phyloP scores from a whole-genome alignment of 2,888 invertebrate genomes.

The Saturnia pavonia region DNA sequence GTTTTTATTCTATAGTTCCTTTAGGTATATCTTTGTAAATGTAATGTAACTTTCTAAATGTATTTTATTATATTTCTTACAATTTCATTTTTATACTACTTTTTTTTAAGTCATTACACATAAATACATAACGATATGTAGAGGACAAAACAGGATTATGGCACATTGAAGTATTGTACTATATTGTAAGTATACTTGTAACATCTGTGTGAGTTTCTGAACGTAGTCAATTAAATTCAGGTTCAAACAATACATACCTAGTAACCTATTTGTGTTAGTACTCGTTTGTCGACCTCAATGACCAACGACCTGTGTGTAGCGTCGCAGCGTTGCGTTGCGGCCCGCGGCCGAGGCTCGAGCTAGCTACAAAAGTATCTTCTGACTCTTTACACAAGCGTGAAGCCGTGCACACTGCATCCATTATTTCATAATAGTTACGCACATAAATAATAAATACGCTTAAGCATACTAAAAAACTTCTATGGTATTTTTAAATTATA shows the following conservation, averaged over 20 bases:
- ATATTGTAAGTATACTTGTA: background rate
- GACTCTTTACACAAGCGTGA: background rate
- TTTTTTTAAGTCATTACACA: too few species aligned
- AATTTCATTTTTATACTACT: too few species aligned
- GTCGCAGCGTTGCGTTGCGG: background rate
- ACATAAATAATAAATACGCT: background rate
- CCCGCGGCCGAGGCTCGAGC: conserved; percentile 33
- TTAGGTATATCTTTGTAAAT: too few species aligned
- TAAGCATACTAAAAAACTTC: too few species aligned
- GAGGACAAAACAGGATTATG: background rate
- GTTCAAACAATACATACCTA: conserved; percentile 42
- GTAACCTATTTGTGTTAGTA: conserved; percentile 52
- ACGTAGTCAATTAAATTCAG: conserved; percentile 36
- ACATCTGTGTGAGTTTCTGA: background rate
- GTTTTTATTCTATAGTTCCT: too few species aligned
- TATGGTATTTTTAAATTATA: too few species aligned
- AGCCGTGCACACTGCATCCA: background rate
- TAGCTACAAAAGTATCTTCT: conserved; percentile 45
- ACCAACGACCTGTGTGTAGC: conserved; percentile 43
- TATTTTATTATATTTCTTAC: too few species aligned
- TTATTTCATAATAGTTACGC: background rate
- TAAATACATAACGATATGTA: too few species aligned
- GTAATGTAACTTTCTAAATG: background rate
- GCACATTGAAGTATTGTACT: background rate
- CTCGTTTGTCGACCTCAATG: conserved; percentile 65